These are phyloP conservation scores for Microctonus aethiopoides DNA, from an alignment of 2,888 invertebrate genomes.

Conservation along the genomic window DNA sequence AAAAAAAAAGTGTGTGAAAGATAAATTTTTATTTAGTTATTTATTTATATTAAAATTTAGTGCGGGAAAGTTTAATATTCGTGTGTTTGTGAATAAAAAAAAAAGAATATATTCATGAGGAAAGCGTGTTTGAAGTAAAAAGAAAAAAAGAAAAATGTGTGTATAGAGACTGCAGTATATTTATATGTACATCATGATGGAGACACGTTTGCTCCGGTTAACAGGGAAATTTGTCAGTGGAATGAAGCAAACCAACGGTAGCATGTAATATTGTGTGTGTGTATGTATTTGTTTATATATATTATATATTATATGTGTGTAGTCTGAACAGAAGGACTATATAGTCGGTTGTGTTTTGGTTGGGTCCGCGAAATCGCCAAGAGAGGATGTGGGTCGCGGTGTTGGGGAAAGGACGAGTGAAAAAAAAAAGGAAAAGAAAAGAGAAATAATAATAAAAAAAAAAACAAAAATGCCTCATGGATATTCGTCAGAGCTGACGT, in stretches of 20 bases:
- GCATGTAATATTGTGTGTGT: background rate
- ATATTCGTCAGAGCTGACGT: background rate
- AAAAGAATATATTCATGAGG: too few relatives aligned
- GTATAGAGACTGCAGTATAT: background rate
- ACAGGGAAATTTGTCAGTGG: constrained; percentile 42
- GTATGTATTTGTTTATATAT: too few relatives aligned
- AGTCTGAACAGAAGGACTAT: background rate
- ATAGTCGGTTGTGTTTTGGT: background rate
- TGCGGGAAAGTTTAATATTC: too few relatives aligned
- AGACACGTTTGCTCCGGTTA: constrained; percentile 35
- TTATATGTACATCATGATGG: background rate
- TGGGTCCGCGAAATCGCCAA: constrained; percentile 3
- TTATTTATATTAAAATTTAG: too few relatives aligned
- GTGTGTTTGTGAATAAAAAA: background rate
- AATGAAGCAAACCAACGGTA: constrained; percentile 1
- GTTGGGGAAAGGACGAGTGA: constrained; percentile 16
- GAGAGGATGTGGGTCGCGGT: constrained; percentile 29
- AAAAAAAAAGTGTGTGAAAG: too few relatives aligned
- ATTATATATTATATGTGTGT: too few relatives aligned
- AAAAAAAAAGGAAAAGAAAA: background rate
- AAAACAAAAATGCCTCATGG: background rate
- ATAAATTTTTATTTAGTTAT: too few relatives aligned
- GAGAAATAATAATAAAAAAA: background rate
- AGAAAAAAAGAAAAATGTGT: background rate
- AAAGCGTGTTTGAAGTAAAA: too few relatives aligned